A percentile compares a stretch with the other conserved stretches of the same genome.
Conservation (phyloP, 2,113 vertebrate species). For the Phoenicopterus ruber region DNA sequence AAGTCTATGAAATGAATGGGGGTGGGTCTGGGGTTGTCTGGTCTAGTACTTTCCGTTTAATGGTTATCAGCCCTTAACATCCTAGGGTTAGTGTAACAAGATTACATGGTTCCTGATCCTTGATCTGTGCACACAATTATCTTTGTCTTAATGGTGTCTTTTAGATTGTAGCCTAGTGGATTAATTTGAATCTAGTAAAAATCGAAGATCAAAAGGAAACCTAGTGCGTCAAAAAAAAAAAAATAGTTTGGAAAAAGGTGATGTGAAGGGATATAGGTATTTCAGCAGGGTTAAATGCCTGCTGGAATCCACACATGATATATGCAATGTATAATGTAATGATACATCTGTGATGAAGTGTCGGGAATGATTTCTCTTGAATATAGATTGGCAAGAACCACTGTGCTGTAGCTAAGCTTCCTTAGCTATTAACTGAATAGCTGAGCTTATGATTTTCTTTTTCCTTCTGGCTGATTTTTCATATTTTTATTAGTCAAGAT, state of each 20-base stretch:
- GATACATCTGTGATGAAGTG: background rate
- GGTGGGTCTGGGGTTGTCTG: background rate
- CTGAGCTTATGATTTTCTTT: background rate
- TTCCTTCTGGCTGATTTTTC: background rate
- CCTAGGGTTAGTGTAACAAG: background rate
- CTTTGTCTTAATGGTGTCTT: background rate
- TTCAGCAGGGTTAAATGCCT: background rate
- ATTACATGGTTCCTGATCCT: background rate
- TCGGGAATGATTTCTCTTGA: background rate
- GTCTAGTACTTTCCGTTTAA: background rate
- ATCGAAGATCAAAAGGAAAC: background rate
- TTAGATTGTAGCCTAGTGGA: too few species aligned
- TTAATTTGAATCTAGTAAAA: background rate
- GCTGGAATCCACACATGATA: background rate
- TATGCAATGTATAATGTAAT: too few species aligned
- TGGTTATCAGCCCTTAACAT: background rate
- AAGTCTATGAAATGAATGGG: background rate
- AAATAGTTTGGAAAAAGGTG: background rate
- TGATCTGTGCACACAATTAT: fast-evolving
- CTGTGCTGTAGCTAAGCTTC: background rate
- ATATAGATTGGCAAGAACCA: background rate
- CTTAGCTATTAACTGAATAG: background rate
- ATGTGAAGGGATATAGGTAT: background rate
- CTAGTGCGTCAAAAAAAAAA: fast-evolving
- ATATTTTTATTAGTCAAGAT: background rate